Base-by-base conservation (phyloP, 2,888 invertebrate species). In the Calephelis perditalis region DNA sequence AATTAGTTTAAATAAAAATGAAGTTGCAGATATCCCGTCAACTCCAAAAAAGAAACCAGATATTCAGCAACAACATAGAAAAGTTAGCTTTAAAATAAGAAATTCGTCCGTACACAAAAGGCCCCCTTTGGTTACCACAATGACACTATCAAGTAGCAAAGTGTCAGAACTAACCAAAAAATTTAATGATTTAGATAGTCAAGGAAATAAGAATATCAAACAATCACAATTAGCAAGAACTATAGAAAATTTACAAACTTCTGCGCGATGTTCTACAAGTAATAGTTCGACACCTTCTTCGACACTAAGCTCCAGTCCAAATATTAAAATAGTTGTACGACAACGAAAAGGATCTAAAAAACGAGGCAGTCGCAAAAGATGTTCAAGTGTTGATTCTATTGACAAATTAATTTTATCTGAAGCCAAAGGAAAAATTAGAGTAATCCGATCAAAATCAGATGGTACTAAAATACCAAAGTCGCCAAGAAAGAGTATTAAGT, bases 161-260 rank as follows among this genome's bases (percentile, higher is more conserved):
- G 95, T 95, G 45, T 93, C 94, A 56, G 92, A 93, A 74, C 77
- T 95, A 62, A 93, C 95, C 1, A 92, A 92, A 67, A 94, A 94
- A 73, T 95, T 94, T 72, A 94, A 95, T 74, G 92, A 93, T 74
- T 85, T 94, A 71, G 91, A 93, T 65, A 82, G 76, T 59, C 91
- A 91, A 68, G 64, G 67, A 36, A 77, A 77, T 55, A 77, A 77
- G 5, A 73, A 91, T 7, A 74, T 91, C 49, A 92, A 91, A 67
- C 92, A 92, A 72, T 87, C 92, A 6, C 92, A 92, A 77, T 84
- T 93, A 59, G 81, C 78, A 36, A 92, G 92, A 71, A 83, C 91
- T 73, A 77, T 92, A 86, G 77, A 92, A 91, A 81, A 84, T 63
- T 67, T 82, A 63, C 81, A 84, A 64, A 73, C 78, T 46, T 74